These are phyloP conservation scores for Chascanopsetta lugubris DNA, from an alignment of 2,113 vertebrate species.

Conservation along the genomic window DNA sequence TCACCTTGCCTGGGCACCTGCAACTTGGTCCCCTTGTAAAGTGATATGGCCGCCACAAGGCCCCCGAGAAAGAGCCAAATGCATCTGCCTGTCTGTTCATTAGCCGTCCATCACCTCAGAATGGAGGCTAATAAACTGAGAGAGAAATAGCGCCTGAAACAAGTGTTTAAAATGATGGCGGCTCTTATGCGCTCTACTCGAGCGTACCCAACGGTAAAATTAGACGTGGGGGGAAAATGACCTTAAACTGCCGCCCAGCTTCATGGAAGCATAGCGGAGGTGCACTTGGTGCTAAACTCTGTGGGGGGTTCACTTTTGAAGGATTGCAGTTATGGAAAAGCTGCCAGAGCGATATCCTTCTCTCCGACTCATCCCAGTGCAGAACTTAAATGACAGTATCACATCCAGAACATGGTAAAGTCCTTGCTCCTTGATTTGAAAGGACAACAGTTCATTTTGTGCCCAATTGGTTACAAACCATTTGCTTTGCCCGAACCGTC, in stretches of 20 bases:
- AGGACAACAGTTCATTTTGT: slow-evolving; percentile 66
- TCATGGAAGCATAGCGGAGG: slow-evolving; percentile 60
- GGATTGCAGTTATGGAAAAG: slow-evolving; percentile 41
- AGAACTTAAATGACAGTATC: slow-evolving; percentile 54
- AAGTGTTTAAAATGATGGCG: slow-evolving; percentile 81
- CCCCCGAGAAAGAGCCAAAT: slow-evolving; percentile 53
- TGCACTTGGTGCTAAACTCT: slow-evolving; percentile 64
- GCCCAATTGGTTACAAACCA: slow-evolving; percentile 62
- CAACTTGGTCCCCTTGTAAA: slow-evolving; percentile 24
- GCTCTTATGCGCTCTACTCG: slow-evolving; percentile 75
- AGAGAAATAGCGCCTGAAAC: slow-evolving; percentile 78
- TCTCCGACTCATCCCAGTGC: slow-evolving; percentile 39
- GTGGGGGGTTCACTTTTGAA: slow-evolving; percentile 68
- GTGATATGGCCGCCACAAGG: slow-evolving; percentile 32
- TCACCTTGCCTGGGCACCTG: slow-evolving; percentile 16
- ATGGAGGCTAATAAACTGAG: slow-evolving; percentile 73
- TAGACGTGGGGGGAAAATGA: slow-evolving; percentile 78
- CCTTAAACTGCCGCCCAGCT: slow-evolving; percentile 69
- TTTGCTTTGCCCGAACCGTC: slow-evolving; percentile 38
- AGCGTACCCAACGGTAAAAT: slow-evolving; percentile 82
- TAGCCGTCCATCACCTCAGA: slow-evolving; percentile 74
- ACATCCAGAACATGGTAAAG: slow-evolving; percentile 47
- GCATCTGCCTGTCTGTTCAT: slow-evolving; percentile 72
- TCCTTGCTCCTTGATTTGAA: slow-evolving; percentile 66
- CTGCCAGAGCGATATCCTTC: slow-evolving; percentile 58